These are phyloP conservation scores for Temnothorax ravouxi DNA, from an alignment of 2,888 invertebrate species.

Conservation along the genomic window DNA sequence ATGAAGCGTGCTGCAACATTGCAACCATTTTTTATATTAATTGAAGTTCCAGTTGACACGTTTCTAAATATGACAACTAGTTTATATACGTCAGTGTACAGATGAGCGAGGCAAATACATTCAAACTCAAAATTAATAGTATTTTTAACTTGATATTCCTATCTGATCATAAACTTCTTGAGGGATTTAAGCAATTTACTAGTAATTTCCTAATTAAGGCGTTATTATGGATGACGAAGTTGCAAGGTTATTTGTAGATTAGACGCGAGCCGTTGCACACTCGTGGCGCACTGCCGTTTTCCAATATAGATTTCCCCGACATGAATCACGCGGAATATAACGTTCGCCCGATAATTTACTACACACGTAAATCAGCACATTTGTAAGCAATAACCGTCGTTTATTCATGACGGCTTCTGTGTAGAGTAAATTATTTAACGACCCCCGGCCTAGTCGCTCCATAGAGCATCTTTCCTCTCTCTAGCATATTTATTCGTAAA, in stretches of 20 bases:
- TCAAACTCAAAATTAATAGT: not conserved
- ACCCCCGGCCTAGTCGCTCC: slow-evolving; percentile 29
- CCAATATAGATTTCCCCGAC: slow-evolving; percentile 51
- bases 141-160: slow-evolving; percentile 15
- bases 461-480: slow-evolving; percentile 43
- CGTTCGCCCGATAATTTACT: slow-evolving; percentile 48
- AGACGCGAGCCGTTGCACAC: slow-evolving; percentile 26
- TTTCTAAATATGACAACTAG: not conserved
- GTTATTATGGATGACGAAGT: slow-evolving; percentile 49
- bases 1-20: not conserved
- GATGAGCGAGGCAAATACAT: not conserved
- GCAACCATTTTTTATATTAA: not conserved
- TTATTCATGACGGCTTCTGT: slow-evolving; percentile 47
- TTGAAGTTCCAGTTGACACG: not conserved
- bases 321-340: slow-evolving; percentile 52
- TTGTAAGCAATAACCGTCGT: slow-evolving; percentile 55
- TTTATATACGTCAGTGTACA: not conserved
- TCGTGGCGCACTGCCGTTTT: slow-evolving; percentile 36
- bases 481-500: slow-evolving; percentile 44
- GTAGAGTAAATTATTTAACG: slow-evolving; percentile 52
- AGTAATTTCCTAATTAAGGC: slow-evolving; percentile 23
- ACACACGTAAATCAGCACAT: slow-evolving; percentile 53
- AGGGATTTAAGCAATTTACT: not conserved
- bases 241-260: slow-evolving; percentile 39
- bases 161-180: not conserved